Evolutionary conservation across 2,797 vertebrate species (phyloP), one percentile per base, ranked within the genome.

Genomic region (Acridotheres tristis): DNA sequence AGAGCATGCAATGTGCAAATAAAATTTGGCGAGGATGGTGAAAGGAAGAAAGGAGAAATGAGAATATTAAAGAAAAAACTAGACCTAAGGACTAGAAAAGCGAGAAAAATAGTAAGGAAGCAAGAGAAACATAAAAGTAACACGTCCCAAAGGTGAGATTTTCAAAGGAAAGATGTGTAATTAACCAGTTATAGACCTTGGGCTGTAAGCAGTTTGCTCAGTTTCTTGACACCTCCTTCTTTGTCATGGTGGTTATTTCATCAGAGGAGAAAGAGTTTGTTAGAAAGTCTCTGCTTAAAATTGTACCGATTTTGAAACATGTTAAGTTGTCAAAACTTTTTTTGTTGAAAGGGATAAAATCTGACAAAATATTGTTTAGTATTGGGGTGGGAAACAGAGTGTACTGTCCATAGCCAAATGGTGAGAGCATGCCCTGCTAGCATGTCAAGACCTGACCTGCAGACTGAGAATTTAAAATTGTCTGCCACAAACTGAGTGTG

Each of bases 111-210:
- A 34, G 18, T 51, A 75, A 81, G 48, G 34, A 91, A 78, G 42
- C 63, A 81, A 78, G 73, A 68, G 42, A 80, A 86, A 93, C 10
- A 4, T 69, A 73, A 79, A 90, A 67, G 36, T 10, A 34, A 8
- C 48, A 38, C 92, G 66, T 26, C 79, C 34, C 51, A 92, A 79
- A 95, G 91, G 73, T 78, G 73, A 95, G 42, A 73, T 81, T 93
- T 92, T 95, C 74, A 94, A 93, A 94, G 80, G n/a, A 45, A 86
- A 73, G 32, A 16, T 45, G 13, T 68, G 20, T 62, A 88, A 42
- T 92, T 89, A 89, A 43, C 7, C 40, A 76, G 6, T 88, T 93
- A 79, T 86, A 63, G 53, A 79, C 63, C 12, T 53, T 81, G 40
- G 29, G 53, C 32, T 88, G 16, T 30, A 63, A 81, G 36, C 5